Evolutionary conservation across 2,888 invertebrate species (phyloP).

Genomic region (Zeuzera pyrina): DNA sequence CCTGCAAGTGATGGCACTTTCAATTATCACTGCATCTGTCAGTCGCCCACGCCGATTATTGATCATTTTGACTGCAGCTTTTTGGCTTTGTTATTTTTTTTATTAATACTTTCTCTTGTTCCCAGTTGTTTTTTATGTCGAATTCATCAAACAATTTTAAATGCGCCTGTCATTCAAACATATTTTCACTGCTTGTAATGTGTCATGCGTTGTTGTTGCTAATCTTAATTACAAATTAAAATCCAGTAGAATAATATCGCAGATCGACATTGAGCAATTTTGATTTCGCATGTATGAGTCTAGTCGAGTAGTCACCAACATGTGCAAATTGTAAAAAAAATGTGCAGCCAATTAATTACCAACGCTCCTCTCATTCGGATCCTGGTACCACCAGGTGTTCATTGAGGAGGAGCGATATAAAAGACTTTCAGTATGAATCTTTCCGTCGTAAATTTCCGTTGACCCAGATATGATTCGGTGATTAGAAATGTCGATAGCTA

Average conservation of each 20-base stretch:
- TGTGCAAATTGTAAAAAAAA: too few relatives aligned
- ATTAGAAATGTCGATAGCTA: slow-evolving; percentile 64
- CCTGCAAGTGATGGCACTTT: slow-evolving; percentile 60
- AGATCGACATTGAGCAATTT: slow-evolving; percentile 38
- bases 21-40: slow-evolving; percentile 60
- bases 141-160: slow-evolving; percentile 38
- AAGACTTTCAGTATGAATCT: slow-evolving; percentile 64
- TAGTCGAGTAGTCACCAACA: slow-evolving; percentile 24
- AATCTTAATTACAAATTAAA: slow-evolving; percentile 55
- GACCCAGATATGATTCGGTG: slow-evolving; percentile 60
- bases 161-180: slow-evolving; percentile 54
- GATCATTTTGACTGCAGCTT: slow-evolving; percentile 50
- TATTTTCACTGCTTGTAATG: slow-evolving; percentile 47
- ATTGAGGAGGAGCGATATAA: slow-evolving; percentile 55
- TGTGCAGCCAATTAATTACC: slow-evolving; percentile 8
- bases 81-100: slow-evolving; percentile 42
- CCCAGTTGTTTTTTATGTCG: slow-evolving; percentile 35
- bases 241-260: slow-evolving; percentile 43
- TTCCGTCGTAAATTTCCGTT: slow-evolving; percentile 62
- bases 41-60: slow-evolving; percentile 41
- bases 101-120: slow-evolving; percentile 57
- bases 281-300: slow-evolving; percentile 32
- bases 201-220: slow-evolving; percentile 42
- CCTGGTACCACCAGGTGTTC: slow-evolving; percentile 60
- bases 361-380: slow-evolving; percentile 41